Conservation (phyloP, 2,888 invertebrate species). For the Ypsolopha sequella region DNA sequence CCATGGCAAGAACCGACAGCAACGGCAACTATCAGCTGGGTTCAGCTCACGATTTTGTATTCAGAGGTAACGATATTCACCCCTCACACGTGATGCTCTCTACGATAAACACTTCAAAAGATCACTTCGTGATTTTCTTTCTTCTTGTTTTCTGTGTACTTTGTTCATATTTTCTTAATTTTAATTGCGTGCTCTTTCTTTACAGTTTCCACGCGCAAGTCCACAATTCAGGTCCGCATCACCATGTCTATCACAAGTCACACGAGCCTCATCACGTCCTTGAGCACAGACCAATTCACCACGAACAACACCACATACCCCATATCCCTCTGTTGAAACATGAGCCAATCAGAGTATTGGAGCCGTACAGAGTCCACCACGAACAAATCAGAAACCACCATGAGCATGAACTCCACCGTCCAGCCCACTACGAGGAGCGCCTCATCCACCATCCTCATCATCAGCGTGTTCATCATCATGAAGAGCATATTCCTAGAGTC, state of each 20-base stretch:
- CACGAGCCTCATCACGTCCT: background rate
- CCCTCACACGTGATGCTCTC: no score
- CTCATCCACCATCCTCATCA: background rate
- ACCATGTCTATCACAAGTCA: background rate
- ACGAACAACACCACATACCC: background rate
- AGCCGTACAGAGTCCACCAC: no score
- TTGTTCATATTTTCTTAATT: no score
- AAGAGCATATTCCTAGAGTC: background rate
- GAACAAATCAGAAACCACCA: background rate
- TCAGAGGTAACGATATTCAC: no score
- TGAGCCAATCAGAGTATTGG: background rate
- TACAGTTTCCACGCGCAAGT: slow-evolving; percentile 16
- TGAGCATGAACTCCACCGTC: background rate
- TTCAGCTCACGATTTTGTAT: no score
- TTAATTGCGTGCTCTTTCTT: background rate
- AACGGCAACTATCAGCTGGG: no score
- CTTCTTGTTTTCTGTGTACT: no score
- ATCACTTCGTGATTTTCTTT: no score
- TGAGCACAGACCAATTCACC: background rate
- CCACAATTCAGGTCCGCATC: slow-evolving; percentile 9
- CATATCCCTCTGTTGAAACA: background rate
- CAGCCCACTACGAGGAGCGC: background rate
- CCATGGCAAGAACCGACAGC: no score
- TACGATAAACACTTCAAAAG: no score
- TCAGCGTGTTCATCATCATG: background rate